Evolutionary conservation across 2,113 vertebrate species (phyloP).

Genomic region (Mormoops blainvillei): DNA sequence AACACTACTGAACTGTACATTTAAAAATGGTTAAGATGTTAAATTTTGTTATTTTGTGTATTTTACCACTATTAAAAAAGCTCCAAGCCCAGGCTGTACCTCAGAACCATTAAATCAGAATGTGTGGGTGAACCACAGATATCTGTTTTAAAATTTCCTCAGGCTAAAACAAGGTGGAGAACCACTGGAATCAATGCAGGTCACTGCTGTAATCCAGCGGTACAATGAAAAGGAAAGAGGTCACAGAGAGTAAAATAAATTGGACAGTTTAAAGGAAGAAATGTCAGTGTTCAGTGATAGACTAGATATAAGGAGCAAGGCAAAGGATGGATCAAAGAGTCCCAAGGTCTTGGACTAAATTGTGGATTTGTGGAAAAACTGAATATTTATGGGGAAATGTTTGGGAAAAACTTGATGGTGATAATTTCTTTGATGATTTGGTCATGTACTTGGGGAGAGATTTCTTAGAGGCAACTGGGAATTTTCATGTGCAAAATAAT

Average conservation of each 20-base stretch:
- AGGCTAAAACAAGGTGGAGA: not conserved
- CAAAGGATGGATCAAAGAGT: not conserved
- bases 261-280: not conserved
- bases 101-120: not conserved
- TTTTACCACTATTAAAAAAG: not conserved
- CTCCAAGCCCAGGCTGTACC: not conserved
- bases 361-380: slow-evolving; percentile 1
- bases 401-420: not conserved
- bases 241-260: not conserved
- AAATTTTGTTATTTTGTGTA: not conserved
- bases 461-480: not conserved
- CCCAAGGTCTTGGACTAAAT: not conserved
- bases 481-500: not conserved
- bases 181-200: not conserved
- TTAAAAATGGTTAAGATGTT: not conserved
- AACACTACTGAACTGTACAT: not conserved
- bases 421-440: slow-evolving; percentile 2
- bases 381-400: not conserved
- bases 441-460: not conserved
- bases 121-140: not conserved
- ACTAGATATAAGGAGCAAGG: not conserved
- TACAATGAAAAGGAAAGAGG: not conserved
- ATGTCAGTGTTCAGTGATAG: not conserved
- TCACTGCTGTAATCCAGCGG: not conserved
- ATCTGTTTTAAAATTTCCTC: not conserved